Conservation (phyloP, 1,140 invertebrate species). For the Lasaia peninsularis region DNA sequence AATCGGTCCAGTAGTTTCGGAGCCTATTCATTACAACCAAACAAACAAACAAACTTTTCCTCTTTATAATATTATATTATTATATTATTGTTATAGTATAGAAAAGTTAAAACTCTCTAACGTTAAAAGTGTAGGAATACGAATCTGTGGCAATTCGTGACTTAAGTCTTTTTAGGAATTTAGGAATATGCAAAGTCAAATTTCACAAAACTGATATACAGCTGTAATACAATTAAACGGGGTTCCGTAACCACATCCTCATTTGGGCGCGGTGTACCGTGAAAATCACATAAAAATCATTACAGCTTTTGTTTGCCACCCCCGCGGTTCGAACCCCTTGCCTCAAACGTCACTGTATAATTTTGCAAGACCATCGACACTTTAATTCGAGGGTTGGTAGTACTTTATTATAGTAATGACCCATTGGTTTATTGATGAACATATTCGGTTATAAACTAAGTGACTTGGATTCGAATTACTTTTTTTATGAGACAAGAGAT, state of each 20-base stretch:
- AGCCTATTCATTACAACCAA: too few species aligned
- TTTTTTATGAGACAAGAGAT: too few species aligned
- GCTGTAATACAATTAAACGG: conserved; percentile 17
- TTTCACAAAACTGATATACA: neutral
- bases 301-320: conserved; percentile 47
- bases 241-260: conserved; percentile 26
- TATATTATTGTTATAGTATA: too few species aligned
- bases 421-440: neutral
- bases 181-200: neutral
- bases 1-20: too few species aligned
- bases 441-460: neutral
- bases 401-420: neutral
- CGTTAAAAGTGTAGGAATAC: too few species aligned
- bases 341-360: conserved; percentile 36
- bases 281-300: conserved; percentile 66
- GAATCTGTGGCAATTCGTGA: too few species aligned
- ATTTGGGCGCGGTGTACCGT: conserved; percentile 35
- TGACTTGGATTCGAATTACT: too few species aligned
- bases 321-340: conserved; percentile 40
- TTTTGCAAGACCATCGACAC: conserved; percentile 23
- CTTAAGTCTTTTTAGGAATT: neutral
- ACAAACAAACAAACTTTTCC: too few species aligned
- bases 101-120: too few species aligned
- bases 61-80: too few species aligned
- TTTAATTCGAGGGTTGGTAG: neutral